These are phyloP conservation scores for Caenorhabditis drosophilae DNA, from an alignment of 2,888 invertebrate genomes.

Conservation along the genomic window DNA sequence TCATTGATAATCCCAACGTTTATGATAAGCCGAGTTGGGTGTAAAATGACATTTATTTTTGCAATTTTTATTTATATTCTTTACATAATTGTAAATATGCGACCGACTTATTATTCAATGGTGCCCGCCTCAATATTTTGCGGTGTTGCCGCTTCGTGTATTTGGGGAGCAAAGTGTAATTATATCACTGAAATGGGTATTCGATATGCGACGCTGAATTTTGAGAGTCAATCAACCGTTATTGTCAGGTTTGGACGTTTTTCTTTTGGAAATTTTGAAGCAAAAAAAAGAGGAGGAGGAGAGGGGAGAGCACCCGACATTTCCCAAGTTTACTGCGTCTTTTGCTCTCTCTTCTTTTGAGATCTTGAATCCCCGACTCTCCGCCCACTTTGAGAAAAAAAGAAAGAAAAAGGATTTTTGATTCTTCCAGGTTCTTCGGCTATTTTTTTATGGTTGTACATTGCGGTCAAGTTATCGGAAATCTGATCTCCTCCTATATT, in stretches of 20 bases:
- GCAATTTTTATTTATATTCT: slow-evolving; percentile 91
- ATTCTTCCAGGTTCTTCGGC: too few species aligned
- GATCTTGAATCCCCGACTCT: too few species aligned
- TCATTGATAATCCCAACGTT: slow-evolving; percentile 94
- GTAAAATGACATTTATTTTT: slow-evolving; percentile 91
- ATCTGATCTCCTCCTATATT: slow-evolving; percentile 83
- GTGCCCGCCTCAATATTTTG: slow-evolving; percentile 83
- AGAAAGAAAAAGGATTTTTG: too few species aligned
- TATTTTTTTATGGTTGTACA: slow-evolving; percentile 98
- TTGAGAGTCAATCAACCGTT: slow-evolving; percentile 80
- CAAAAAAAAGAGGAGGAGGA: too few species aligned
- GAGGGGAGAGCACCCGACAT: too few species aligned
- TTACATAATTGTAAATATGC: slow-evolving; percentile 92
- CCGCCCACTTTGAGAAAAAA: too few species aligned
- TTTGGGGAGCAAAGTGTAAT: slow-evolving; percentile 98
- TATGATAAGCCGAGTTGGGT: slow-evolving; percentile 86
- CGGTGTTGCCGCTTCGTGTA: slow-evolving; percentile 91
- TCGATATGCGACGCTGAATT: slow-evolving; percentile 82
- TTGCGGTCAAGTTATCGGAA: slow-evolving; percentile 92
- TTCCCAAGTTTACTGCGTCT: too few species aligned
- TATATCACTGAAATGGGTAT: slow-evolving; percentile 93
- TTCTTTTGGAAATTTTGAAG: too few species aligned
- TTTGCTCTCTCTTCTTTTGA: too few species aligned
- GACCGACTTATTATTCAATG: slow-evolving; percentile 79
- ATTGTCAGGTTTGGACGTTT: slow-evolving; percentile 88